These are phyloP conservation scores for Plagiodera versicolora DNA, from an alignment of 2,888 invertebrate genomes.

Conservation along the genomic window DNA sequence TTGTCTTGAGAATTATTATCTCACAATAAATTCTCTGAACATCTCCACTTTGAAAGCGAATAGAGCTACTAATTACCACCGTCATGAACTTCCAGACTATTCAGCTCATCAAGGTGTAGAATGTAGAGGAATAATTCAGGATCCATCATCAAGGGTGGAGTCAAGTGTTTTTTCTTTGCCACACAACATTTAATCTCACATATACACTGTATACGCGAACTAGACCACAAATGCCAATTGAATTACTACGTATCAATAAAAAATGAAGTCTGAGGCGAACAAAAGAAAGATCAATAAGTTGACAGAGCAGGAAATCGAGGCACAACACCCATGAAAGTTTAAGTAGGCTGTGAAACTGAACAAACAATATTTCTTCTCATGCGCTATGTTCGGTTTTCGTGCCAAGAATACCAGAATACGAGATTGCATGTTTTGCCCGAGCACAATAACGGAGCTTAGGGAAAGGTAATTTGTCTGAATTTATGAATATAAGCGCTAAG, in stretches of 20 bases:
- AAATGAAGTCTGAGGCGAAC: neutral
- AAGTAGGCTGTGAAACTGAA: constrained; percentile 1
- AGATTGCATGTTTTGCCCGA: neutral
- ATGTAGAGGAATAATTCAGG: neutral
- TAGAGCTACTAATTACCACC: neutral
- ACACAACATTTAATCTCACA: no score
- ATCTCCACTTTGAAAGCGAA: neutral
- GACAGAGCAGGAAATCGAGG: neutral
- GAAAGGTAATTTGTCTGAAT: neutral
- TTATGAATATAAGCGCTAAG: neutral
- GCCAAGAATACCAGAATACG: constrained; percentile 1
- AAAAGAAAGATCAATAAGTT: neutral
- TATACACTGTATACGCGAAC: no score
- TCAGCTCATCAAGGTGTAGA: neutral
- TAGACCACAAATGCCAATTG: no score
- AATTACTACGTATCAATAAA: no score
- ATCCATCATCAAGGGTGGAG: no score
- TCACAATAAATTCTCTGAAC: neutral
- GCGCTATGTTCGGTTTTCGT: neutral
- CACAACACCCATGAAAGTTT: neutral
- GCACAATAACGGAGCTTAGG: neutral
- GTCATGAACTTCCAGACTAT: neutral
- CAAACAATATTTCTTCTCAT: constrained; percentile 1
- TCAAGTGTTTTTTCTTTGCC: no score
- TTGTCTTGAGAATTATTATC: neutral